Evolutionary conservation across 2,113 vertebrate genomes (phyloP).

Genomic region (Lethenteron camtschaticum): DNA sequence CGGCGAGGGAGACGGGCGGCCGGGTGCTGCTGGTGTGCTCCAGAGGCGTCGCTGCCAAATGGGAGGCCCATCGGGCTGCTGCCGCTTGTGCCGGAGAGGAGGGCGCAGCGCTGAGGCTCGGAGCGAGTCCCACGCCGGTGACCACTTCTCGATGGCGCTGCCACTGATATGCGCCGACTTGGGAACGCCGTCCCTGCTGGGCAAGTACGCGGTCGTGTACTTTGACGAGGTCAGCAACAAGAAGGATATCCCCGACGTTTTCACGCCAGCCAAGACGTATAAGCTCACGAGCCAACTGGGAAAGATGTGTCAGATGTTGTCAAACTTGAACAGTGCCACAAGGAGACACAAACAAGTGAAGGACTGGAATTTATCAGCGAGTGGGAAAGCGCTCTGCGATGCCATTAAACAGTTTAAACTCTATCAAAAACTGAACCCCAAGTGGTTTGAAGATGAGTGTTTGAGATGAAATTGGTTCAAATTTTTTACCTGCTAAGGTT

Average conservation of each 20-base stretch:
- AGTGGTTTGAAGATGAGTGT: no score
- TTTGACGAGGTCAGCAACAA: conserved; percentile 44
- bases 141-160: conserved; percentile 61
- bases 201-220: conserved; percentile 69
- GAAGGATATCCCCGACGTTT: conserved; percentile 46
- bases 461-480: no score
- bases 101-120: conserved; percentile 20
- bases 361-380: no score
- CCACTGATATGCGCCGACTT: conserved; percentile 63
- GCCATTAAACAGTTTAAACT: no score
- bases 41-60: conserved; percentile 56
- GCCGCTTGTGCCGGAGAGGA: conserved; percentile 8
- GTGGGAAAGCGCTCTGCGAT: no score
- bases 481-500: no score
- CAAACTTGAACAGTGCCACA: no score
- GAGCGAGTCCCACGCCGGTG: conserved; percentile 40
- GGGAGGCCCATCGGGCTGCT: conserved; percentile 35
- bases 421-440: no score
- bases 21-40: conserved; percentile 77
- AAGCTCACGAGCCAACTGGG: conserved; percentile 67
- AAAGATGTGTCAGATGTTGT: conserved; percentile 25
- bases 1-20: conserved; percentile 30
- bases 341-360: no score
- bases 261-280: conserved; percentile 44
- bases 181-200: conserved; percentile 42